Conservation (phyloP, 2,113 vertebrate genomes). For the Tachycineta bicolor region DNA sequence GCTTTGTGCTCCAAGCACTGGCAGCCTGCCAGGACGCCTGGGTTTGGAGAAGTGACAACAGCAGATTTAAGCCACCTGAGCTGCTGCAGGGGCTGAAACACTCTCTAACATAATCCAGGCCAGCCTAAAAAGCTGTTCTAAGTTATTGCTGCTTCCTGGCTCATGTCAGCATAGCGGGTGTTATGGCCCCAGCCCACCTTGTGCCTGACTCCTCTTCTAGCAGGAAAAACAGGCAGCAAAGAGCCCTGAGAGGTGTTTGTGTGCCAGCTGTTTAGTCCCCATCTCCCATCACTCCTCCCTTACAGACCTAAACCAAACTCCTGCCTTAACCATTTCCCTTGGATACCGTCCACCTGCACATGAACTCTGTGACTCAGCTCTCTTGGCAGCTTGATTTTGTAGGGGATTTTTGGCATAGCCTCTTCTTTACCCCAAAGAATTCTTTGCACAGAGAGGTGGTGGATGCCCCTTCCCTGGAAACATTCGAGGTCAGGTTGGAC, state of each 20-base stretch:
- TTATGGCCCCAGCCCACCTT: not conserved
- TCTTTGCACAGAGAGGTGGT: not conserved
- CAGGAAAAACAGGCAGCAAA: not conserved
- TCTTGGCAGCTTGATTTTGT: not conserved
- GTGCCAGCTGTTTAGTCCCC: not conserved
- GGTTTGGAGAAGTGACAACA: conserved; percentile 23
- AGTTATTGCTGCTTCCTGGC: conserved; percentile 26
- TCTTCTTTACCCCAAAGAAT: not conserved
- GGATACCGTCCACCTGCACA: not conserved
- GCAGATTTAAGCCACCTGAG: conserved; percentile 53
- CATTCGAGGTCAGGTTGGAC: not conserved
- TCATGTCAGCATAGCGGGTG: not conserved
- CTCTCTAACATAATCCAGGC: conserved; percentile 19
- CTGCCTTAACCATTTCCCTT: not conserved
- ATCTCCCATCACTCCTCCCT: not conserved
- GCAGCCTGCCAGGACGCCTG: not conserved
- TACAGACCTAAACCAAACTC: not conserved
- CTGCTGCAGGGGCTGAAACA: not conserved
- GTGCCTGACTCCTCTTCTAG: not conserved
- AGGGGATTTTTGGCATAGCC: not conserved
- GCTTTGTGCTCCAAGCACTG: not conserved
- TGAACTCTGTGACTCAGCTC: not conserved
- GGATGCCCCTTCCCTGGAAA: not conserved
- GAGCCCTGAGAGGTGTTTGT: not conserved
- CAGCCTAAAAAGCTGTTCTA: not conserved